These are phyloP conservation scores for Uropsilus gracilis DNA, from an alignment of 2,113 vertebrate genomes.

Conservation along the genomic window DNA sequence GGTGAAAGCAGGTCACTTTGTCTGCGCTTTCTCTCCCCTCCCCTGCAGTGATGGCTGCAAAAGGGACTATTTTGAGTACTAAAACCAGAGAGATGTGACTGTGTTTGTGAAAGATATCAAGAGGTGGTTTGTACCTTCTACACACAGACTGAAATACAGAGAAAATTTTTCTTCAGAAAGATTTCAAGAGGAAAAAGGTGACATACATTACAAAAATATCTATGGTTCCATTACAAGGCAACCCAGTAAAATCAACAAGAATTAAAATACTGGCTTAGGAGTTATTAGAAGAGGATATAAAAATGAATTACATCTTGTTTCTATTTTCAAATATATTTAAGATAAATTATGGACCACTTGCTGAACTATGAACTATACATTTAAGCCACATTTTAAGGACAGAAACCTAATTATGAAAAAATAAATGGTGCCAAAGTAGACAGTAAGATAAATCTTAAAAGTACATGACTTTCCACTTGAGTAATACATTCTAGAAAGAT, in stretches of 20 bases:
- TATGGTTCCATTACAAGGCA: neutral
- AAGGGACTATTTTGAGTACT: neutral
- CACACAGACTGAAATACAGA: neutral
- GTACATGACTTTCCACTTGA: constrained; percentile 49
- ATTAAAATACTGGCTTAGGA: constrained; percentile 54
- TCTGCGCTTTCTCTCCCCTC: neutral
- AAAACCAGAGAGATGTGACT: neutral
- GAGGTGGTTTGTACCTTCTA: neutral
- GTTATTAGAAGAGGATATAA: constrained; percentile 65
- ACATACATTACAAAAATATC: neutral
- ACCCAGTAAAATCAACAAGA: neutral
- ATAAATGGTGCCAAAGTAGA: constrained; percentile 56
- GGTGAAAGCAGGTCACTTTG: constrained; percentile 77
- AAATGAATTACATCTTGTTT: constrained; percentile 68
- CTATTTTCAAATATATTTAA: constrained; percentile 55
- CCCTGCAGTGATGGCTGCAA: rapidly evolving
- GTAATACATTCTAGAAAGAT: constrained; percentile 60
- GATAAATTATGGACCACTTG: constrained; percentile 69
- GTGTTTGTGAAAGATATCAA: neutral
- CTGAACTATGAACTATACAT: constrained; percentile 64
- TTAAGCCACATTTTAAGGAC: constrained; percentile 74
- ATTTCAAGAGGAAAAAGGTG: constrained; percentile 9
- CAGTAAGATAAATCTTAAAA: constrained; percentile 59
- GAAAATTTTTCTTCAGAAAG: neutral
- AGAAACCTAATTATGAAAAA: constrained; percentile 79